Conservation (phyloP, 2,797 vertebrate genomes). For the Phyllotis vaccarum region DNA sequence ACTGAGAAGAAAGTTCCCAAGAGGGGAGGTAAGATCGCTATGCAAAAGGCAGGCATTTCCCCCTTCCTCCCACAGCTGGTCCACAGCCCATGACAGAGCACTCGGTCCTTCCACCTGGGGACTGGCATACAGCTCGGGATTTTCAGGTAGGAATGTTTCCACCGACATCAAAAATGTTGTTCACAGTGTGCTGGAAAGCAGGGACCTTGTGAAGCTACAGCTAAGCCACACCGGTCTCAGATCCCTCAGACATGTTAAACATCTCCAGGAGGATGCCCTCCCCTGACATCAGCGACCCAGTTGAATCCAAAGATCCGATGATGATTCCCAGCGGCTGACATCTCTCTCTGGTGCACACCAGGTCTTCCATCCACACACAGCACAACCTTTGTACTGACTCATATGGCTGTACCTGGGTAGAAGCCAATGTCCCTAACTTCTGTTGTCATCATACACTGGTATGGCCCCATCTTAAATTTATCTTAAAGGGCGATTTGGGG, state of each 20-base stretch:
- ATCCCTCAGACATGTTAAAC: neutral
- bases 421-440: neutral
- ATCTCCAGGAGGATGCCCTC: neutral
- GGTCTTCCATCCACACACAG: neutral
- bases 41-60: neutral
- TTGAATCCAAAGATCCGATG: neutral
- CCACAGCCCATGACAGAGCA: neutral
- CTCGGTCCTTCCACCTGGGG: neutral
- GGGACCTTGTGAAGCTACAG: neutral
- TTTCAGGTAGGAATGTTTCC: conserved; percentile 42
- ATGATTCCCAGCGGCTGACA: neutral
- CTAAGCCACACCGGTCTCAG: neutral
- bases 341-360: accelerated
- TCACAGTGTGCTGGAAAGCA: neutral
- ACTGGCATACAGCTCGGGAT: neutral
- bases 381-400: neutral
- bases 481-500: neutral
- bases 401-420: accelerated
- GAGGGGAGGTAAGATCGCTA: neutral
- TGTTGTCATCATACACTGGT: accelerated
- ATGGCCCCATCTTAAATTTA: neutral
- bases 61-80: neutral
- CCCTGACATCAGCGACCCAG: neutral
- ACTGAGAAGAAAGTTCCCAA: conserved; percentile 52
- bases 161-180: neutral